Percentiles rank a stretch among this genome's conserved stretches.
Evolutionary conservation across 1,140 invertebrate genomes (phyloP).

Genomic region (Vanessa atalanta): DNA sequence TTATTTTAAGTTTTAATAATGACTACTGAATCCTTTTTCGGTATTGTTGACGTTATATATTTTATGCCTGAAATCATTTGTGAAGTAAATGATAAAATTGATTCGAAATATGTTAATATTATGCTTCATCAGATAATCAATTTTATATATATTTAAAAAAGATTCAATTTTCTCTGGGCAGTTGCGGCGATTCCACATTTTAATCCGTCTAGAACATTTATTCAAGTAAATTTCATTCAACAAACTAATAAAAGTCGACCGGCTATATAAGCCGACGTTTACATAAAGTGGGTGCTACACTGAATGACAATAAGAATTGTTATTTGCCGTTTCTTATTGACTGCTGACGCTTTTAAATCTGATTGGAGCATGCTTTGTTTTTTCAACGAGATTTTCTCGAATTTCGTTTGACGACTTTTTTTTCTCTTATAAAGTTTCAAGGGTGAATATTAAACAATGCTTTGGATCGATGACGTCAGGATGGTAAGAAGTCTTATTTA

Average conservation of each 20-base stretch:
- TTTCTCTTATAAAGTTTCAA: constrained; percentile 1
- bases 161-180: not conserved
- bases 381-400: constrained; percentile 30
- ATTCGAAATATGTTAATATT: too few relatives aligned
- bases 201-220: constrained; percentile 2
- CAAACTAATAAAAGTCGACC: constrained; percentile 17
- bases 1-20: too few relatives aligned
- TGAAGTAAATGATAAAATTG: too few relatives aligned
- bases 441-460: constrained; percentile 11
- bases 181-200: not conserved
- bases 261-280: constrained; percentile 26
- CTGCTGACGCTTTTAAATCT: constrained; percentile 62
- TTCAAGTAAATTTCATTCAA: not conserved
- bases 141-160: not conserved
- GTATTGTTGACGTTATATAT: too few relatives aligned
- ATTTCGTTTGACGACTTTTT: constrained; percentile 7
- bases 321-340: constrained; percentile 61
- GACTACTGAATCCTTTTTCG: too few relatives aligned
- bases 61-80: too few relatives aligned
- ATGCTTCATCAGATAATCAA: too few relatives aligned
- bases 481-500: not conserved
- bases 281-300: constrained; percentile 33
- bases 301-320: constrained; percentile 62
- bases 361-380: constrained; percentile 56
- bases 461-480: not conserved